Conservation (phyloP, 2,888 invertebrate species). For the Flexamia atlantica region DNA sequence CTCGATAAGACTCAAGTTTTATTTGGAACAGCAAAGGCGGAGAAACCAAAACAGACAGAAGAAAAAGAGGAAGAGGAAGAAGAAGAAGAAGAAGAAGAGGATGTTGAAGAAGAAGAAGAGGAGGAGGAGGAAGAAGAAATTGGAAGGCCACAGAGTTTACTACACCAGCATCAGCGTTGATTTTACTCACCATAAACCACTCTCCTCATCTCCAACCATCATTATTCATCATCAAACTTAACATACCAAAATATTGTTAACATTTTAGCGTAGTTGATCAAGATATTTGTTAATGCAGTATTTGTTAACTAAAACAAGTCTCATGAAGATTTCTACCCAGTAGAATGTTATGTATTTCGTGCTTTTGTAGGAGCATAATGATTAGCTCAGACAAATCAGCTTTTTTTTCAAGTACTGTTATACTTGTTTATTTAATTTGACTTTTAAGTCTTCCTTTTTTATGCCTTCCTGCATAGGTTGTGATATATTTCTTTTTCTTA, state of each 20-base stretch:
- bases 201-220: background rate
- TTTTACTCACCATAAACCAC: background rate
- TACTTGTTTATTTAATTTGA: background rate
- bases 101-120: slow-evolving; percentile 53
- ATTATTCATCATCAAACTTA: background rate
- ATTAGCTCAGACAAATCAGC: background rate
- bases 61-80: slow-evolving; percentile 37
- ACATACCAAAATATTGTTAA: slow-evolving; percentile 23
- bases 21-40: background rate
- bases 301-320: background rate
- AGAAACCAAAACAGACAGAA: slow-evolving; percentile 2
- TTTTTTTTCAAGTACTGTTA: background rate
- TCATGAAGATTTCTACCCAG: background rate
- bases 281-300: background rate
- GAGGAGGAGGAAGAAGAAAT: slow-evolving; percentile 56
- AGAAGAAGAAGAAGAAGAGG: slow-evolving; percentile 50
- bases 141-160: slow-evolving; percentile 57
- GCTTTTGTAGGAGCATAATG: background rate
- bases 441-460: slow-evolving; percentile 18
- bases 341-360: background rate
- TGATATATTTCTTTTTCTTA: slow-evolving; percentile 12
- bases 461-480: slow-evolving; percentile 32
- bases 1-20: background rate
- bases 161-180: slow-evolving; percentile 58
- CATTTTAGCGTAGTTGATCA: background rate